Conservation (phyloP, 1,140 invertebrate genomes). For the Dendroctonus valens region DNA sequence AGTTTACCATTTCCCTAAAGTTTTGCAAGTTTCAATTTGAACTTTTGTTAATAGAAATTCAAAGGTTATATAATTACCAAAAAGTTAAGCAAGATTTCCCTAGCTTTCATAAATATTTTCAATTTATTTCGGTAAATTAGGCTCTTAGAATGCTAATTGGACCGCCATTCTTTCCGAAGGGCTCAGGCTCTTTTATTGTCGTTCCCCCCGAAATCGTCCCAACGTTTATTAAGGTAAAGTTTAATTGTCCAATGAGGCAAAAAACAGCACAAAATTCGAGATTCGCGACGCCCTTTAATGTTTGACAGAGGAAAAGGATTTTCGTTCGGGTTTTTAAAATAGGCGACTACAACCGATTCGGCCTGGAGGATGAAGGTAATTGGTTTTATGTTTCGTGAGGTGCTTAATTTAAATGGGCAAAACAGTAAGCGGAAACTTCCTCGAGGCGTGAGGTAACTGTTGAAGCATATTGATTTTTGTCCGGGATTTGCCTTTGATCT, state of each 20-base stretch:
- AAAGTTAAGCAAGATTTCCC: conserved; percentile 19
- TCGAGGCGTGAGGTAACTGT: too few species aligned
- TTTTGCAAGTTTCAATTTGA: too few species aligned
- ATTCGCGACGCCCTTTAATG: conserved; percentile 8
- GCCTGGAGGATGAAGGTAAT: conserved; percentile 1
- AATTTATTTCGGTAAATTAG: conserved; percentile 33
- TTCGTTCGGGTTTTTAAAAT: conserved; percentile 8
- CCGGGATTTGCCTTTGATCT: too few species aligned
- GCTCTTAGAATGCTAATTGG: conserved; percentile 32
- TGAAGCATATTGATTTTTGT: too few species aligned
- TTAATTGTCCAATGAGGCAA: conserved; percentile 28
- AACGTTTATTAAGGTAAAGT: conserved; percentile 30
- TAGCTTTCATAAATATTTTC: conserved; percentile 28
- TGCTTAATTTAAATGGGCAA: conserved; percentile 1
- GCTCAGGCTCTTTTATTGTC: conserved; percentile 22
- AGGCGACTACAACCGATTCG: conserved; percentile 2
- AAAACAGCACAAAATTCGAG: conserved; percentile 14
- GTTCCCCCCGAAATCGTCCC: conserved; percentile 7
- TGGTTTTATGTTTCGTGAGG: conserved; percentile 2
- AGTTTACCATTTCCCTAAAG: too few species aligned
- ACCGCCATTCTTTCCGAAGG: conserved; percentile 9
- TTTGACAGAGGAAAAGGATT: conserved; percentile 10
- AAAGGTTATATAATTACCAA: conserved; percentile 20
- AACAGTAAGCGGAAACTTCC: not conserved
- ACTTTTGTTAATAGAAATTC: conserved; percentile 4